These are phyloP conservation scores for Lithophane leautieri DNA, from an alignment of 2,888 invertebrate genomes.

Conservation along the genomic window DNA sequence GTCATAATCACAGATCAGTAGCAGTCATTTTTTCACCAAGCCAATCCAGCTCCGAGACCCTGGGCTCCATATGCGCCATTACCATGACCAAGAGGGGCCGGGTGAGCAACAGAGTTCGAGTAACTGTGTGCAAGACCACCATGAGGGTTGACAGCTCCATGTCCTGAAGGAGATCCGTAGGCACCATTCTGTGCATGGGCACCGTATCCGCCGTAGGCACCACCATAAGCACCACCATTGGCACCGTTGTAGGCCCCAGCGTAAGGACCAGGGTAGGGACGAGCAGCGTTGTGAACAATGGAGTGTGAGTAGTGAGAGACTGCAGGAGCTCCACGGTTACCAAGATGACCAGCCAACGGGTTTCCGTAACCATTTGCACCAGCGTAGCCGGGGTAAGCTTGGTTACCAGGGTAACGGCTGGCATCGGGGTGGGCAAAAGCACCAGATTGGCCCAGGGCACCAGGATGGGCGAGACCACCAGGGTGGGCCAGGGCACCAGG, in stretches of 20 bases:
- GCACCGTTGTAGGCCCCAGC: conserved; percentile 55
- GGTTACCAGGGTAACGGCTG: conserved; percentile 27
- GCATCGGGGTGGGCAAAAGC: conserved; percentile 27
- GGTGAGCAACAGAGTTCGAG: conserved; percentile 55
- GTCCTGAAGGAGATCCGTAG: conserved; percentile 51
- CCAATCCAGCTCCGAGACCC: conserved; percentile 44
- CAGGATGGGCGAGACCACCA: conserved; percentile 17
- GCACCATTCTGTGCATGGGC: conserved; percentile 45
- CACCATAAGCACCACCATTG: conserved; percentile 52
- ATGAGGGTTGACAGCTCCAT: conserved; percentile 49
- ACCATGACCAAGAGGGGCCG: conserved; percentile 45
- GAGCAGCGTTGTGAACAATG: conserved; percentile 63
- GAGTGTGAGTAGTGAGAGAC: conserved; percentile 67
- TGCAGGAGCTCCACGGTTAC: conserved; percentile 59
- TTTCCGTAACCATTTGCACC: conserved; percentile 48
- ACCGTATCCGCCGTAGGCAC: conserved; percentile 51
- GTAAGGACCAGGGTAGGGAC: conserved; percentile 62
- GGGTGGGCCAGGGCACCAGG: conserved; percentile 25
- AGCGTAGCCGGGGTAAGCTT: conserved; percentile 36
- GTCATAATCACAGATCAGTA: conserved; percentile 63
- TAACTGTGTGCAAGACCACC: conserved; percentile 64
- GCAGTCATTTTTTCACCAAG: conserved; percentile 61
- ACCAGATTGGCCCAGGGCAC: conserved; percentile 13
- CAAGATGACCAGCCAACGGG: conserved; percentile 50
- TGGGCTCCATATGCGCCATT: conserved; percentile 60